Evolutionary conservation across 2,113 vertebrate genomes (phyloP), one percentile per base, ranked within the genome.

Genomic region (Melanerpes aurifrons): DNA sequence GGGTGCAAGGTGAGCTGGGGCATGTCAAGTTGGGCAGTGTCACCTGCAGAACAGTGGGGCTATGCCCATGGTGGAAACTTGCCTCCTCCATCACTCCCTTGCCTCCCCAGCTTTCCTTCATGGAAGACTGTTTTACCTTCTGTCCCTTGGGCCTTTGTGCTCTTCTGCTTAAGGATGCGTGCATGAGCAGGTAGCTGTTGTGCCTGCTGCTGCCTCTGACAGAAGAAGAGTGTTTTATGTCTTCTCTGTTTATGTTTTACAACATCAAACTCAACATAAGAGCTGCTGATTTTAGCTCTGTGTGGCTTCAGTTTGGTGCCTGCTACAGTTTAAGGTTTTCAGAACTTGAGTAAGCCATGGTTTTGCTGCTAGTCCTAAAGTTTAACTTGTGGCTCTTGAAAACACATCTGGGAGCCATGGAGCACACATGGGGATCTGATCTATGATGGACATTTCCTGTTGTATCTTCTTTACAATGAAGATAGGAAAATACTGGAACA

Each of bases 171-270:
- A 11, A 87, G 66, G 45, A 14, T 22, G 67, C 8, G 8, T 73
- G 26, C 0, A 3, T 53, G 15, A n/a, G 7, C 37, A 18, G 6
- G 16, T 66, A 50, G 17, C 45, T 29, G 35, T 54, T 2, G 0
- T 29, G 31, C 25, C 64, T 71, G 20, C 21, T 75, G 31, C 19
- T 70, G 22, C 35, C 50, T 80, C 71, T 6, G 3, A 45, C 0
- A 6, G 43, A 12, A 7, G 22, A 7, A 57, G 18, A 32, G 11
- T 29, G 6, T 61, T 71, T 76, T 26, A 69, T 40, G 50, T 86
- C 50, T 62, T 67, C 28, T 75, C 71, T 69, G 6, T 66, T 91
- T 74, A 26, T 4, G 2, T 57, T 89, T 89, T 63, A 29, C 4
- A 8, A 11, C 17, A 18, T 32, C 56, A 89, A 90, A 17, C 20